Evolutionary conservation across 2,888 invertebrate genomes (phyloP), one percentile per base, ranked within the genome.

Genomic region (Lasioglossum malachurum): DNA sequence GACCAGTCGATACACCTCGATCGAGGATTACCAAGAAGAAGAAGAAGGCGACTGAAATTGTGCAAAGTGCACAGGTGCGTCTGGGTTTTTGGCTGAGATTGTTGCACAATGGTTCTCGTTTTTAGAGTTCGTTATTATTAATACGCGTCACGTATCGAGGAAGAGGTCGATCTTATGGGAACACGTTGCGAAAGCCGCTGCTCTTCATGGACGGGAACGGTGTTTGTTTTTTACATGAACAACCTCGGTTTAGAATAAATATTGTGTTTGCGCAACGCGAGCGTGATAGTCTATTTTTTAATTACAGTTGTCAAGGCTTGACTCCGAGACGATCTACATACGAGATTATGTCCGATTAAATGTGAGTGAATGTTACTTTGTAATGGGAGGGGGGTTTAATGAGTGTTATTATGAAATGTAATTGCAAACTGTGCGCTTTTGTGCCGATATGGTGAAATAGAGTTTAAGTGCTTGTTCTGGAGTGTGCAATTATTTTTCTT

Each of bases 81-180:
- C 12, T 57, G n/a, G 23, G 23, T 35, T 69, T 35, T 41, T 46
- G 1, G 16, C 16, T 23, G 49, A 31, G 49, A 5, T 16, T 12
- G 4, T 69, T 78, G 46, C 38, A 46, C 60, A 84, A 84, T 12
- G 12, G 27, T 60, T 35, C 12, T 31, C 14, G 53, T 27, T 49
- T 60, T 31, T 12, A 23, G 35, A 41, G 8, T 27, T 49, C 10
- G 57, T n/a, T n/a, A 44, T 82, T 76, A 35, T 82, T 75, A 53
- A 82, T 76, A 82, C 74, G 53, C 64, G 71, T 82, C 87, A 77
- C 87, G 87, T 82, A 81, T 49, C 49, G 71, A n/a, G 69, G 75
- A 46, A 49, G n/a, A 27, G 46, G 23, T 38, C 41, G 38, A 67
- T 75, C 49, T 49, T 10, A 57, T 23, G 57, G 44, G 35, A 69